These are phyloP conservation scores for Leptoteleia sp. DNA, from an alignment of 1,140 invertebrate genomes.

Conservation along the genomic window DNA sequence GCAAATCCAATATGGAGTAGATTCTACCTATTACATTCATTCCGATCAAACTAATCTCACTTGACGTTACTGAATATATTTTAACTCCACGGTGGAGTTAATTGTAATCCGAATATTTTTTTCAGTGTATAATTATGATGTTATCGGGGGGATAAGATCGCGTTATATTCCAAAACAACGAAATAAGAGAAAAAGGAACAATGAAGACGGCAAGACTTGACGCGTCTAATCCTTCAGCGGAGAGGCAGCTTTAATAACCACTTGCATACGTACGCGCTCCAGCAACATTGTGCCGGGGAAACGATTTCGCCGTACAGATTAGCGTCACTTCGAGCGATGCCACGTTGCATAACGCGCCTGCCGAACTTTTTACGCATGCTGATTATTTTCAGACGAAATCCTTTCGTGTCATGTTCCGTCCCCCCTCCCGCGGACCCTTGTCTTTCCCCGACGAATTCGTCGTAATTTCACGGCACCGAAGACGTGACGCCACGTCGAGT, in stretches of 20 bases:
- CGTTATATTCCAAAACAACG: slow-evolving; percentile 53
- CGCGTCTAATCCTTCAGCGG: slow-evolving; percentile 45
- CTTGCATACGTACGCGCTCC: slow-evolving; percentile 20
- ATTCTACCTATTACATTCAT: too few relatives aligned
- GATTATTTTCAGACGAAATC: slow-evolving; percentile 53
- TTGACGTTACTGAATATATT: too few relatives aligned
- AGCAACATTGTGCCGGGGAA: slow-evolving; percentile 51
- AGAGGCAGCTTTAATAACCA: slow-evolving; percentile 58
- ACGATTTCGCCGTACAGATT: slow-evolving; percentile 52
- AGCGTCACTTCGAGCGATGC: slow-evolving; percentile 39
- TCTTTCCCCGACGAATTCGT: slow-evolving; percentile 6
- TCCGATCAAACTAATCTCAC: too few relatives aligned
- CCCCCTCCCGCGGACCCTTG: too few relatives aligned
- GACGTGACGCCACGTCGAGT: slow-evolving; percentile 14
- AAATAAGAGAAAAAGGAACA: slow-evolving; percentile 51
- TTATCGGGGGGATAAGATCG: slow-evolving; percentile 59
- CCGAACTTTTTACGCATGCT: slow-evolving; percentile 39
- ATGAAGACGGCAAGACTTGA: slow-evolving; percentile 47
- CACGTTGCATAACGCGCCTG: slow-evolving; percentile 34
- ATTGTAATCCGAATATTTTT: too few relatives aligned
- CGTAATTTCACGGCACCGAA: neutral
- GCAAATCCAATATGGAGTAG: too few relatives aligned
- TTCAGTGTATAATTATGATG: slow-evolving; percentile 61
- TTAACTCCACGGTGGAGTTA: too few relatives aligned
- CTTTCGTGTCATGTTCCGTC: neutral